Evolutionary conservation across 1,140 invertebrate species (phyloP).

Genomic region (Tribolium madens): DNA sequence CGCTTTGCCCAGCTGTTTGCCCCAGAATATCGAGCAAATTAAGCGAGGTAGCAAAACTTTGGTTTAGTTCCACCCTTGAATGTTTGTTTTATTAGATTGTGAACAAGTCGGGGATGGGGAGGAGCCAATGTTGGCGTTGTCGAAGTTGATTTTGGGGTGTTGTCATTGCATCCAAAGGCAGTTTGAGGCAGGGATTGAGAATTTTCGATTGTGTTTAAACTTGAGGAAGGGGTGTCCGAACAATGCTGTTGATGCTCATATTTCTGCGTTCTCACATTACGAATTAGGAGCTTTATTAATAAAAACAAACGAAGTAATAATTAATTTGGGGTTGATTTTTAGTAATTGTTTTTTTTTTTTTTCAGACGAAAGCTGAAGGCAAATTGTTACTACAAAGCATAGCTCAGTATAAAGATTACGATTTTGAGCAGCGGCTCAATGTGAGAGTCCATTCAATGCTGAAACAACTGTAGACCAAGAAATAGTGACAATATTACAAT

Average conservation of each 20-base stretch:
- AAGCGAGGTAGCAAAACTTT: slow-evolving; percentile 66
- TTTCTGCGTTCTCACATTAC: slow-evolving; percentile 77
- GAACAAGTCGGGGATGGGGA: slow-evolving; percentile 50
- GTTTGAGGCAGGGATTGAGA: slow-evolving; percentile 67
- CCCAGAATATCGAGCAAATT: slow-evolving; percentile 67
- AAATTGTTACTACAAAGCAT: slow-evolving; percentile 67
- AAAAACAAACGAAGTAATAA: slow-evolving; percentile 67
- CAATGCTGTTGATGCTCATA: slow-evolving; percentile 70
- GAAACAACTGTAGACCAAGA: slow-evolving; percentile 55
- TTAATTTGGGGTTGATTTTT: not conserved
- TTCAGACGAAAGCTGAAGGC: slow-evolving; percentile 70
- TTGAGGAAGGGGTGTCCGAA: slow-evolving; percentile 60
- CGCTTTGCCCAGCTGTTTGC: slow-evolving; percentile 74
- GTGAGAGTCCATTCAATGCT: slow-evolving; percentile 74
- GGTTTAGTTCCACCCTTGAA: not conserved
- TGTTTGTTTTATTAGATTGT: slow-evolving; percentile 52
- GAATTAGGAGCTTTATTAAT: slow-evolving; percentile 73
- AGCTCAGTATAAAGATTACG: slow-evolving; percentile 74
- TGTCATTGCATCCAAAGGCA: slow-evolving; percentile 67
- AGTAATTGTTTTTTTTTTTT: slow-evolving; percentile 50
- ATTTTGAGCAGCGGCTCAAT: slow-evolving; percentile 76
- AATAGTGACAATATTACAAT: slow-evolving; percentile 37
- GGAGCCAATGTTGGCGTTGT: slow-evolving; percentile 72
- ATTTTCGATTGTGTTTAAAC: slow-evolving; percentile 69
- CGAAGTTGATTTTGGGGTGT: slow-evolving; percentile 70